Evolutionary conservation across 2,113 vertebrate species (phyloP), one percentile per base, ranked within the genome.

Genomic region (Alaudala cheleensis): DNA sequence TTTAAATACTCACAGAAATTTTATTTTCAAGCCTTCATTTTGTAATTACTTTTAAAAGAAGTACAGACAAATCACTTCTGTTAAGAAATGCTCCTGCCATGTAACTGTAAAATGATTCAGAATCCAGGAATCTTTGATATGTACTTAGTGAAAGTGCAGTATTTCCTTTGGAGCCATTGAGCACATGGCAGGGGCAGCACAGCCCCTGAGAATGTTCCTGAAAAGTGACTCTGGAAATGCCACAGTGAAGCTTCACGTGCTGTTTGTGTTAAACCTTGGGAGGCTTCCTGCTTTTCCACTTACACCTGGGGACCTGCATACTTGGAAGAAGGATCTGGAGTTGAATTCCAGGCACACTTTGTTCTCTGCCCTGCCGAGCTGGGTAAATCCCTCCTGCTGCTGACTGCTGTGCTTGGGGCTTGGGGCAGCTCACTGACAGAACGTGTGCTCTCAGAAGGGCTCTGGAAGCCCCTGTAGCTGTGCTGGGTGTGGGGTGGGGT

Each of bases 381-480:
- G 25, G 28, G 3, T 14, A 11, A n/a, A n/a, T 61, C 17, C 16
- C 44, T 66, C 8, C 18, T 50, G 1, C n/a, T 7, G 19, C 22
- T 6, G 21, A n/a, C n/a, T n/a, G n/a, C n/a, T n/a, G n/a, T n/a
- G n/a, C n/a, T n/a, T n/a, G n/a, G 77, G 51, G 34, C 31, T 37
- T 6, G 21, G 77, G 51, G 34, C 31, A 24, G 56, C 1, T 15
- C 56, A 4, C 0, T 20, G 45, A 1, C 34, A 25, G 0, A 3
- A 2, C 2, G 10, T 7, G 37, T 2, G 3, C 57, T 62, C 49
- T 22, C 39, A 53, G 14, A 14, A n/a, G 19, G 6, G n/a, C n/a
- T 1, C 14, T 12, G 0, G 21, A 1, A 49, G 31, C 16, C 33
- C 13, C 50, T n/a, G 57, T 0, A 1, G 40, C 40, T 62, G 28